A percentile compares a stretch with the other conserved stretches of the same genome.
phyloP scores from a whole-genome alignment of 2,888 invertebrate species.

The Pyrgus malvae region DNA sequence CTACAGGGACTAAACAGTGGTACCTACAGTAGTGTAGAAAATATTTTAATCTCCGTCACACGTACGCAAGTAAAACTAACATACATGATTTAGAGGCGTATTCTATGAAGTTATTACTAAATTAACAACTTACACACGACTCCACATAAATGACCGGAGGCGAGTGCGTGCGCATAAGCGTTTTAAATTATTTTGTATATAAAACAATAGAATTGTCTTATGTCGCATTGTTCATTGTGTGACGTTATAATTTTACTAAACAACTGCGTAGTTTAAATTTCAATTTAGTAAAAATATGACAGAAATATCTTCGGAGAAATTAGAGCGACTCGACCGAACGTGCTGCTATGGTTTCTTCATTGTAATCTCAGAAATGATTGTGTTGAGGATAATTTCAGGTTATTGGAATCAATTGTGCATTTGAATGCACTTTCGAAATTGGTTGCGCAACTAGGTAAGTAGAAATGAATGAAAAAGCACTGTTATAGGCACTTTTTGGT shows the following conservation, averaged over 20 bases:
- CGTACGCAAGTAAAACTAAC: background rate
- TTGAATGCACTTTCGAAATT: constrained; percentile 41
- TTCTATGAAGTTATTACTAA: background rate
- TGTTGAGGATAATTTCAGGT: constrained; percentile 46
- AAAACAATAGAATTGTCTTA: constrained; percentile 26
- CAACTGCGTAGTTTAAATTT: constrained; percentile 34
- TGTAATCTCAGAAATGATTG: constrained; percentile 46
- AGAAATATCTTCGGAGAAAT: constrained; percentile 30
- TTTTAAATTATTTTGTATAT: constrained; percentile 1
- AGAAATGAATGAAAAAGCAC: too few relatives aligned
- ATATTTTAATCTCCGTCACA: background rate
- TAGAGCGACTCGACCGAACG: constrained; percentile 13
- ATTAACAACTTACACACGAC: background rate
- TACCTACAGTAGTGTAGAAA: too few relatives aligned
- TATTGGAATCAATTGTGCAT: constrained; percentile 48
- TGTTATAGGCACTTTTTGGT: too few relatives aligned
- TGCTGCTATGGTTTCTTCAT: constrained; percentile 18
- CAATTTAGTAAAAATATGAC: constrained; percentile 32
- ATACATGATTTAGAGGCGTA: background rate
- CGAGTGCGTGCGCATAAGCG: constrained; percentile 12
- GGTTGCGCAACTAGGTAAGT: constrained; percentile 38
- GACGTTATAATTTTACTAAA: constrained; percentile 27
- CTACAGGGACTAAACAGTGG: too few relatives aligned
- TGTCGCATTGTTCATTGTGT: constrained; percentile 29
- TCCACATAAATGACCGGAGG: constrained; percentile 4